Percentiles rank a stretch among this genome's conserved stretches.
Conservation (phyloP, 2,888 invertebrate species). For the Napeogenes sylphis region DNA sequence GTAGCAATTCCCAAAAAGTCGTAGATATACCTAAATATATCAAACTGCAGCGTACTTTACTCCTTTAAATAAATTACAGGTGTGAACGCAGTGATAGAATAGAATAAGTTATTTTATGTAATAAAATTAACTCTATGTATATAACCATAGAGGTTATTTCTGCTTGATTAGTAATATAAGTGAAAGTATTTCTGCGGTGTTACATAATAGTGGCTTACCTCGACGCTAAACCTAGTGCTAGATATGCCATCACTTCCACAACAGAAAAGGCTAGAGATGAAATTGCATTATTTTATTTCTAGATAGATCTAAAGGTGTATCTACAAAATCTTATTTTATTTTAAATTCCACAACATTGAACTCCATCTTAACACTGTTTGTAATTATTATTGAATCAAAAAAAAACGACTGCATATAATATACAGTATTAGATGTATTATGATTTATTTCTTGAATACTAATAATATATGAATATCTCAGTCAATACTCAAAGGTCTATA, state of each 20-base stretch:
- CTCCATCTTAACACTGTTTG: too few species aligned
- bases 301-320: too few species aligned
- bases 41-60: constrained; percentile 1
- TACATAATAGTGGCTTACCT: constrained; percentile 62
- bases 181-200: constrained; percentile 61
- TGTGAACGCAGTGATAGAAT: background rate
- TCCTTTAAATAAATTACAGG: background rate
- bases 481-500: background rate
- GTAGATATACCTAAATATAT: background rate
- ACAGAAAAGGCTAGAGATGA: background rate
- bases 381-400: too few species aligned
- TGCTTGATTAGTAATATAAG: constrained; percentile 43
- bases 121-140: background rate
- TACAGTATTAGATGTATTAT: too few species aligned
- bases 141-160: constrained; percentile 41
- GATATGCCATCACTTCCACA: constrained; percentile 10
- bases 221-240: constrained; percentile 41
- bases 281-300: background rate
- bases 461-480: background rate
- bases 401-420: too few species aligned
- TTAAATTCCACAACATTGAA: too few species aligned
- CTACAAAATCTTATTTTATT: too few species aligned
- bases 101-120: background rate
- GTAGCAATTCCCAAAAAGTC: background rate
- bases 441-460: background rate